phyloP scores from a whole-genome alignment of 2,888 invertebrate species.

The Leptodirus hochenwartii region DNA sequence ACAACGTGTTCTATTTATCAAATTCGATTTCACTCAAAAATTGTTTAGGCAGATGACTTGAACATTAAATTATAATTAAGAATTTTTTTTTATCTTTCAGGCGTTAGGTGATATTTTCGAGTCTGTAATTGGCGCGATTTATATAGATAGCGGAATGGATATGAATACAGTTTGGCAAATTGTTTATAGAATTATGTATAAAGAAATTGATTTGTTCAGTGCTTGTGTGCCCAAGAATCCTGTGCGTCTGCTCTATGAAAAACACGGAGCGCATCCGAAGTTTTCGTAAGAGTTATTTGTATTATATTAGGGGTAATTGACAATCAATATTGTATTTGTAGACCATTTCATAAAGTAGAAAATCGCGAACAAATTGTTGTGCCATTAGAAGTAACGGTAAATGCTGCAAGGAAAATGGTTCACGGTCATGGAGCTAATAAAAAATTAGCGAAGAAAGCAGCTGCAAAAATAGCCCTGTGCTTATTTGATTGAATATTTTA shows the following conservation, averaged over 20 bases:
- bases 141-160: conserved; percentile 60
- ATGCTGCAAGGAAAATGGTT: conserved; percentile 37
- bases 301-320: conserved; percentile 3
- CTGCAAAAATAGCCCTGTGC: conserved; percentile 58
- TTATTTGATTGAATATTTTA: no score
- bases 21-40: no score
- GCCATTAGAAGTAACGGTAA: conserved; percentile 39
- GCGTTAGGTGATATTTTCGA: conserved; percentile 89
- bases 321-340: no score
- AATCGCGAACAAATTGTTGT: no score
- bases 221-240: conserved; percentile 75
- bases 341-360: no score
- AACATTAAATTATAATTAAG: conserved; percentile 24
- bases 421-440: conserved; percentile 56
- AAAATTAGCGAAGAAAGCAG: conserved; percentile 53
- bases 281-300: conserved; percentile 43
- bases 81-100: conserved; percentile 19
- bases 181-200: conserved; percentile 64
- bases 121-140: conserved; percentile 81
- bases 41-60: no score
- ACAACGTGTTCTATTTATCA: not conserved
- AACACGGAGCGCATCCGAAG: conserved; percentile 51
- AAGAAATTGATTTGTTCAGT: conserved; percentile 72
- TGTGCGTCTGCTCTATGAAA: conserved; percentile 71
- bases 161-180: conserved; percentile 63